phyloP scores from a whole-genome alignment of 2,113 vertebrate species.

The Caretta caretta region DNA sequence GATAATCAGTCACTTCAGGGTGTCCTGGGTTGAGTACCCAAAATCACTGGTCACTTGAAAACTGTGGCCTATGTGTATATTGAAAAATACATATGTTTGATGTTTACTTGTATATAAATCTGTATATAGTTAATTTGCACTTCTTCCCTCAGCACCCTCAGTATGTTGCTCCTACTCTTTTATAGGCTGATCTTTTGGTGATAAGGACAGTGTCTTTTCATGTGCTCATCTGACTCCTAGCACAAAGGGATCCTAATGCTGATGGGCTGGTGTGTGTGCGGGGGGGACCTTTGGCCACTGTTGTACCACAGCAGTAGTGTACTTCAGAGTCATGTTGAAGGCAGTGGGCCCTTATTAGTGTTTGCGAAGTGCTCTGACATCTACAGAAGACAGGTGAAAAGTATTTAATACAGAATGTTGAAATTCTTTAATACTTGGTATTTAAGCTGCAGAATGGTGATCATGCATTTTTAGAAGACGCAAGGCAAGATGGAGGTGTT shows the following conservation, averaged over 20 bases:
- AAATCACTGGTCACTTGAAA: background rate
- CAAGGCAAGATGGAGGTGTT: background rate
- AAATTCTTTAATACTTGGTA: background rate
- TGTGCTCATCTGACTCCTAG: background rate
- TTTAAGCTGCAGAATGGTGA: background rate
- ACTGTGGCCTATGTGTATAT: background rate
- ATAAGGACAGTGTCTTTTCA: background rate
- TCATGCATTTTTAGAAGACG: background rate
- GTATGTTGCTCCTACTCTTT: background rate
- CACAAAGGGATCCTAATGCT: background rate
- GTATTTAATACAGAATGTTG: background rate
- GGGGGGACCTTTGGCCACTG: background rate
- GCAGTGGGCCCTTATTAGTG: background rate
- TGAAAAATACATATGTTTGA: background rate
- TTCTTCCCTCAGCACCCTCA: background rate
- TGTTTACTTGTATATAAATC: background rate
- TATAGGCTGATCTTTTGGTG: background rate
- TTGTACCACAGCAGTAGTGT: background rate
- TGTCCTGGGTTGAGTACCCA: background rate
- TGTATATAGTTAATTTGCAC: background rate
- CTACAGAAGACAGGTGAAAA: background rate
- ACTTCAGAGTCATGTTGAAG: background rate
- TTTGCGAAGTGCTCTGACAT: background rate
- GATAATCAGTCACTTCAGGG: background rate
- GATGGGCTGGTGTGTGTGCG: background rate